Base-by-base conservation (phyloP, 2,797 vertebrate genomes). In the Lates japonicus region DNA sequence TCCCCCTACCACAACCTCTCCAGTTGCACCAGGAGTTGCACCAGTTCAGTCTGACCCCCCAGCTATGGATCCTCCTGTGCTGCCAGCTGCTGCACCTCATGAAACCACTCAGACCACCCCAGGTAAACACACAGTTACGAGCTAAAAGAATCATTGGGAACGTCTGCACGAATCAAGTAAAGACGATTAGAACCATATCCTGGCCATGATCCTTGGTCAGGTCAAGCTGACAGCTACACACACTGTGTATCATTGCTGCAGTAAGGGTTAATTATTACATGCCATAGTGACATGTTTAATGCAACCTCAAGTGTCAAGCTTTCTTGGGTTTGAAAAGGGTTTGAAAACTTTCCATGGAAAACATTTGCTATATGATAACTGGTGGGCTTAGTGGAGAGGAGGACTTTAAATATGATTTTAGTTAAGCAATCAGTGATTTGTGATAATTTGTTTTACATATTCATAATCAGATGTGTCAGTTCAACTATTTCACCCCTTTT, bases 111-210 rank as follows among this genome's bases (percentile, higher is more conserved):
- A 79, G 58, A 86, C 70, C 63, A 58, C 71, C 41, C 66, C 91
- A 93, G 95, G 96, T 96, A 95, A 91, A 77, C 7, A 22, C 54
- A 37, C 11, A 68, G 16, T 12, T 48, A 22, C 78, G 11, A 67
- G 11, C 5, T 37, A 25, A 37, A 52, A 61, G 0, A 55, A 19
- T 48, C 11, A 41, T 10, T 42, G 29, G 7, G 5, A n/a, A 39
- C 7, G 4, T 55, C 8, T 17, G 2, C 33, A 51, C 22, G 7
- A 16, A 12, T 63, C 11, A 55, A 44, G 8, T 55, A 12, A 29
- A 54, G 31, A 29, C 17, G 13, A 46, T 48, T 11, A 31, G 51
- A 13, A 37, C 3, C 12, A 5, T 16, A 42, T 49, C 55, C 12
- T 68, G 19, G 4, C 8, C 1, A 8, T 13, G 2, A 19, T 71